Conservation (phyloP, 2,888 invertebrate species). For the Phrixothrix hirtus region DNA sequence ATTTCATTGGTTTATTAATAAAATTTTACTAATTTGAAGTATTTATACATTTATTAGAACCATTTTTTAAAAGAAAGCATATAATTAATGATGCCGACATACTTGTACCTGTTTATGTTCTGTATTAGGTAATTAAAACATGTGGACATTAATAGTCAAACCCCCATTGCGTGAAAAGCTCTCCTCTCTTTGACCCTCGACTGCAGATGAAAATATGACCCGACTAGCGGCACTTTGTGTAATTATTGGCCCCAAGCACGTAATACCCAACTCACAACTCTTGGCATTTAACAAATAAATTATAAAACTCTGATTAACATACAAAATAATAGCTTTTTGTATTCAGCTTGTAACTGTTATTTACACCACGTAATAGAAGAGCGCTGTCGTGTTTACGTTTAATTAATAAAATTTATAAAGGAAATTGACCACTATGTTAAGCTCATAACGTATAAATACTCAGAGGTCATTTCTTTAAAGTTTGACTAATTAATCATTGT, state of each 20-base stretch:
- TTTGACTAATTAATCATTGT: not conserved
- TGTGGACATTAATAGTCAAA: slow-evolving; percentile 19
- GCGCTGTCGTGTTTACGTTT: too few relatives aligned
- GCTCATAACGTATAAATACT: too few relatives aligned
- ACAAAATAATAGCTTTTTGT: slow-evolving; percentile 28
- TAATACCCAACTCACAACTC: slow-evolving; percentile 33
- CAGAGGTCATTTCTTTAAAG: too few relatives aligned
- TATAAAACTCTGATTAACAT: slow-evolving; percentile 34
- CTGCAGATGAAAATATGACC: slow-evolving; percentile 24
- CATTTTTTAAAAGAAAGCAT: too few relatives aligned
- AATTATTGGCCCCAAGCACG: slow-evolving; percentile 36
- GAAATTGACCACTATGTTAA: too few relatives aligned
- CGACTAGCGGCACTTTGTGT: slow-evolving; percentile 22
- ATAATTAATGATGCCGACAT: too few relatives aligned
- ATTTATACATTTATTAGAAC: too few relatives aligned
- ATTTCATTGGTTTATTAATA: too few relatives aligned
- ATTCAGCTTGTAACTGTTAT: slow-evolving; percentile 9
- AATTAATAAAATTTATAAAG: too few relatives aligned
- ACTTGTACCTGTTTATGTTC: slow-evolving; percentile 5
- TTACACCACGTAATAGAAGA: slow-evolving; percentile 7
- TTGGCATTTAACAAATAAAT: slow-evolving; percentile 35
- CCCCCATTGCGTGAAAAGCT: slow-evolving; percentile 27
- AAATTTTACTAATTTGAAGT: too few relatives aligned
- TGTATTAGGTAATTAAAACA: slow-evolving; percentile 23
- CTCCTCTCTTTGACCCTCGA: slow-evolving; percentile 18